phyloP scores from a whole-genome alignment of 1,140 invertebrate species.

The Helicoverpa zea region DNA sequence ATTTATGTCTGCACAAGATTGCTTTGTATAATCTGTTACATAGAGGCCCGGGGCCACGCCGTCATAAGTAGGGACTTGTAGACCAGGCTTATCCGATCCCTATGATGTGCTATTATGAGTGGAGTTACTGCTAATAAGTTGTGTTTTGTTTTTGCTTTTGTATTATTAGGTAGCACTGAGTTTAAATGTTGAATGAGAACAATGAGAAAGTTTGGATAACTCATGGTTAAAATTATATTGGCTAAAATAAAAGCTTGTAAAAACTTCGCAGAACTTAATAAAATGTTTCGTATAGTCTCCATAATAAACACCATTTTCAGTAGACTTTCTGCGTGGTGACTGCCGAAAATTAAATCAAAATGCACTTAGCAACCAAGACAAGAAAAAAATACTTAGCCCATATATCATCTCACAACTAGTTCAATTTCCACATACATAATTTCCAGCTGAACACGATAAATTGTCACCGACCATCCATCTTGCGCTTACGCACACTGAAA shows the following conservation, averaged over 20 bases:
- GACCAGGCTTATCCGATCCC: slow-evolving; percentile 69
- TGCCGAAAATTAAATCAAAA: background rate
- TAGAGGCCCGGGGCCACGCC: slow-evolving; percentile 11
- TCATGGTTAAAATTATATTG: too few species aligned
- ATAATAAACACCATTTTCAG: too few species aligned
- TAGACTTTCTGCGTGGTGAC: background rate
- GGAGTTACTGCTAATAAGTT: slow-evolving; percentile 6
- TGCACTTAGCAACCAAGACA: background rate
- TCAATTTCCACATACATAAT: slow-evolving; percentile 45
- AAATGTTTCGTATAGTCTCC: too few species aligned
- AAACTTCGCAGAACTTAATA: too few species aligned
- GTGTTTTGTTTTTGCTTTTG: background rate
- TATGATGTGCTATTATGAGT: slow-evolving; percentile 50
- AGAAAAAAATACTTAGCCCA: background rate
- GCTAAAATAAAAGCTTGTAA: too few species aligned
- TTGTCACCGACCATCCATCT: slow-evolving; percentile 44
- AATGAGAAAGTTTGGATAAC: too few species aligned
- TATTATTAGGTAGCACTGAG: too few species aligned
- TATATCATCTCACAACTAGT: slow-evolving; percentile 28
- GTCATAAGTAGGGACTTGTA: slow-evolving; percentile 63
- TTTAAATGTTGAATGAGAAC: too few species aligned
- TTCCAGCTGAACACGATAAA: slow-evolving; percentile 26
- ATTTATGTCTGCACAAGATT: slow-evolving; percentile 81
- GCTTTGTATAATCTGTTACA: slow-evolving; percentile 66
- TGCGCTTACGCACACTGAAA: slow-evolving; percentile 60